These are phyloP conservation scores for Rhodinocichla rosea DNA, from an alignment of 2,113 vertebrate genomes.

Conservation along the genomic window DNA sequence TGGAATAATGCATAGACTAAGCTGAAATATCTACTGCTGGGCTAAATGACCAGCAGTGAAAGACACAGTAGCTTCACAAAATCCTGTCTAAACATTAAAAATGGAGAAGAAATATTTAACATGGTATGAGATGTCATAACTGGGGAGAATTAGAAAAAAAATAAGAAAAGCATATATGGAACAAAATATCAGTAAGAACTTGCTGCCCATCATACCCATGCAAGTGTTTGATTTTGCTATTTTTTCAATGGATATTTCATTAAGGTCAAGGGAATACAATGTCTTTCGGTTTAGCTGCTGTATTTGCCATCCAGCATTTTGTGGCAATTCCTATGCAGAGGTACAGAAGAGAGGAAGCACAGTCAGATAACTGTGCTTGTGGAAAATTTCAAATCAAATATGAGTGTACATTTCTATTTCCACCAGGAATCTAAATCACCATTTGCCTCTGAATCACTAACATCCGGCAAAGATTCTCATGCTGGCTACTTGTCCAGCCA, in stretches of 20 bases:
- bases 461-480: not conserved
- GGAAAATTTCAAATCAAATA: not conserved
- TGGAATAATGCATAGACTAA: not conserved
- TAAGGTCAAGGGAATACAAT: not conserved
- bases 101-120: not conserved
- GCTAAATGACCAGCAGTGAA: not conserved
- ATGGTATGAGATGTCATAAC: not conserved
- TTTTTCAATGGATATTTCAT: not conserved
- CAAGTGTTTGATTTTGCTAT: not conserved
- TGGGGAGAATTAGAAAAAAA: not conserved
- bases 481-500: not conserved
- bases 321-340: not conserved
- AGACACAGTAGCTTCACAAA: not conserved
- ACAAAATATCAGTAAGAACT: not conserved
- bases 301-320: not conserved
- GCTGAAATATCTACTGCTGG: not conserved
- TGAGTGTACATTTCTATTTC: not conserved
- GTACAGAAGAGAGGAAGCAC: not conserved
- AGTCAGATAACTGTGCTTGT: not conserved
- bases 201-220: fast-evolving
- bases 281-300: not conserved
- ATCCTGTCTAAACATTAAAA: not conserved
- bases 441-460: not conserved
- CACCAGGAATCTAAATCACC: not conserved
- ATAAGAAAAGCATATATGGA: not conserved